A percentile compares a stretch with the other conserved stretches of the same genome.
phyloP scores from a whole-genome alignment of 2,888 invertebrate species.

The Campopleginae sp. region DNA sequence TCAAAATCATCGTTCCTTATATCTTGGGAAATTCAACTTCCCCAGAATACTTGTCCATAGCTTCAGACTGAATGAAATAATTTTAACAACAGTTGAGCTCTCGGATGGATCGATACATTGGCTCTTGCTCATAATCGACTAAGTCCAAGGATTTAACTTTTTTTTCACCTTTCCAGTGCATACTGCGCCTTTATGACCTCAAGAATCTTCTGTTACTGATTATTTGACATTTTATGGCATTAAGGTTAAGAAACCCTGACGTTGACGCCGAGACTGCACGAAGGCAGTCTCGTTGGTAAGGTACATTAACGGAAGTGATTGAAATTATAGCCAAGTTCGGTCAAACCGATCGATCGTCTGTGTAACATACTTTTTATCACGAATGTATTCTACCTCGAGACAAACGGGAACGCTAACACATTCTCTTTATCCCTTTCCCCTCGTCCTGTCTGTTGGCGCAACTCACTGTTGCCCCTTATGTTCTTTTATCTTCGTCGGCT shows the following conservation, averaged over 20 bases:
- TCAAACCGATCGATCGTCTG: constrained; percentile 61
- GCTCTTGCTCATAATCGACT: background rate
- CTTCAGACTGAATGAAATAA: background rate
- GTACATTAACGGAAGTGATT: constrained; percentile 53
- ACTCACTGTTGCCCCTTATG: background rate
- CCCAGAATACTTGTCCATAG: background rate
- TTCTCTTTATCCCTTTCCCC: constrained; percentile 12
- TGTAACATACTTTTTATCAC: constrained; percentile 65
- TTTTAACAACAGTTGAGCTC: background rate
- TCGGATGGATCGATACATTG: background rate
- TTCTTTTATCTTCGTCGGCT: background rate
- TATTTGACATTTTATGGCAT: no score
- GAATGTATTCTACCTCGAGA: constrained; percentile 53
- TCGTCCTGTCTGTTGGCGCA: background rate
- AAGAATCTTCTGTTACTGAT: no score
- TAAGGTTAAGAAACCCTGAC: constrained; percentile 31
- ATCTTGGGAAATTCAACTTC: background rate
- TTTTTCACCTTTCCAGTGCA: background rate
- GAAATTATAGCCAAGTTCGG: constrained; percentile 64
- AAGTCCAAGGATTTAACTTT: background rate
- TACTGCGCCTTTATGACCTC: no score
- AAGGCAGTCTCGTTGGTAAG: constrained; percentile 27
- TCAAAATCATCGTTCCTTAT: background rate
- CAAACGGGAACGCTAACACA: constrained; percentile 64
- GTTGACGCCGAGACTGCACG: constrained; percentile 14